These are phyloP conservation scores for Lepus timidus DNA, from an alignment of 2,113 vertebrate genomes.

Conservation along the genomic window DNA sequence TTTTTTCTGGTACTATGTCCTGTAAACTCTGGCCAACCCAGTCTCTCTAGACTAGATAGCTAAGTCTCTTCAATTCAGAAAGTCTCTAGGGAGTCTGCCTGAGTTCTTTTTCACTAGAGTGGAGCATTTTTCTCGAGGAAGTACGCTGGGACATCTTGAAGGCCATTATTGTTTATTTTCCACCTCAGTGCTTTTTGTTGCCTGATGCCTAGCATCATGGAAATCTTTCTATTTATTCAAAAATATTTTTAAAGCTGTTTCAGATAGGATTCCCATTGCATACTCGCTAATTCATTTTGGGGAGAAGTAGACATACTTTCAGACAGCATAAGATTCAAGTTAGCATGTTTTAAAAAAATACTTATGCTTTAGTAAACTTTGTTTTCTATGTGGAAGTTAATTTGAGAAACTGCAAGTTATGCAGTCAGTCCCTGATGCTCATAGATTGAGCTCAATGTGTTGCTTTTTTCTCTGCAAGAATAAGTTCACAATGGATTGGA, in stretches of 20 bases:
- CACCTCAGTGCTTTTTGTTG: background rate
- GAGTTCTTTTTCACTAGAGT: background rate
- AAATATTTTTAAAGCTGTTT: background rate
- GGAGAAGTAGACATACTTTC: background rate
- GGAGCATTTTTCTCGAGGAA: background rate
- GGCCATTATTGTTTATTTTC: background rate
- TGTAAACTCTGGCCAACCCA: background rate
- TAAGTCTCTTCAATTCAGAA: background rate
- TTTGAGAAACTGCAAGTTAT: background rate
- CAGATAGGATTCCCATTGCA: background rate
- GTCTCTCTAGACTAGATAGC: background rate
- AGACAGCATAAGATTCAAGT: background rate
- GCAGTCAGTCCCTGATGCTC: background rate
- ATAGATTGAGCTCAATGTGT: background rate
- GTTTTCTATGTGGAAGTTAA: conserved; percentile 10
- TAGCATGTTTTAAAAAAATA: background rate
- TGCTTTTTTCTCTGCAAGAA: background rate
- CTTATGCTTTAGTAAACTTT: background rate
- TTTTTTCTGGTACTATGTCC: background rate
- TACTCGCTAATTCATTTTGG: background rate
- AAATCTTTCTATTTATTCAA: background rate
- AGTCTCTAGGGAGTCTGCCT: background rate
- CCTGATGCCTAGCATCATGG: background rate
- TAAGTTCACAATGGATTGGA: background rate
- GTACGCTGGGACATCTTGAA: background rate